A percentile compares a stretch with the other conserved stretches of the same genome.
phyloP scores from a whole-genome alignment of 2,113 vertebrate species.

The Daboia siamensis region DNA sequence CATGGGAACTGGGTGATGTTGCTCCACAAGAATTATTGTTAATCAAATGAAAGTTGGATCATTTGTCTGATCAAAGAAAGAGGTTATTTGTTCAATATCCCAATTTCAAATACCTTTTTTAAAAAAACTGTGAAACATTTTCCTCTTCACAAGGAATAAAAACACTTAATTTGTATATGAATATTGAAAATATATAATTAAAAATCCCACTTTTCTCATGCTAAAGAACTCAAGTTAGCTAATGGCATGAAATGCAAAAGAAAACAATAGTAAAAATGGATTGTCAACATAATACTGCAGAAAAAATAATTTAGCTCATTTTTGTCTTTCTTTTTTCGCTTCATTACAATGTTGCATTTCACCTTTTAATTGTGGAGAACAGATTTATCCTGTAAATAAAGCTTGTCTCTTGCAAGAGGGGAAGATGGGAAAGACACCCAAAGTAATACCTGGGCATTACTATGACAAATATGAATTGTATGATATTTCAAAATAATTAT shows the following conservation, averaged over 20 bases:
- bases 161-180: background rate
- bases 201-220: background rate
- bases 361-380: background rate
- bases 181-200: background rate
- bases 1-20: conserved; percentile 61
- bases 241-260: background rate
- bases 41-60: conserved; percentile 41
- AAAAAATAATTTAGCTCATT: background rate
- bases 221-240: background rate
- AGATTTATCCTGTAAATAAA: background rate
- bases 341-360: background rate
- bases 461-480: background rate
- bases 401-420: background rate
- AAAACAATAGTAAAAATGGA: background rate
- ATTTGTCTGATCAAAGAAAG: conserved; percentile 49
- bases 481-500: background rate
- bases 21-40: conserved; percentile 40
- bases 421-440: background rate
- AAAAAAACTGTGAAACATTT: conserved; percentile 3
- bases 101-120: conserved; percentile 40
- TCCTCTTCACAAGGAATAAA: background rate
- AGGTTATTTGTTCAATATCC: conserved; percentile 54
- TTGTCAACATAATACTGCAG: background rate
- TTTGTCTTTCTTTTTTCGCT: background rate
- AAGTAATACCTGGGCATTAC: background rate